Base-by-base conservation (phyloP, 2,888 invertebrate species). In the Frankliniella fusca region DNA sequence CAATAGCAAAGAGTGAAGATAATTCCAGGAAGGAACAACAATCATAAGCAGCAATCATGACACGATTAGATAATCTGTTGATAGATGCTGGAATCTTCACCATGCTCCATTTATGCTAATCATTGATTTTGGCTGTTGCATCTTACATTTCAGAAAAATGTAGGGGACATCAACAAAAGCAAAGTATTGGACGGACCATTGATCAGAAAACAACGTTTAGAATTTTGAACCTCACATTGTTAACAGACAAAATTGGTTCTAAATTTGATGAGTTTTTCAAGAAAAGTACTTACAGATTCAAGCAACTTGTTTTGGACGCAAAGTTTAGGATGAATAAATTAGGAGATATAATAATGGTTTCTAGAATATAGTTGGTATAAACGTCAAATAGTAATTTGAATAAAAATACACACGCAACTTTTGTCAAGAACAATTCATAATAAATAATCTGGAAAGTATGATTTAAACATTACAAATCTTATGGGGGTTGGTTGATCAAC, bases 141-240 rank as follows among this genome's bases (percentile, higher is more conserved):
- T n/a, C n/a, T n/a, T n/a, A n/a, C n/a, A 38, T 38, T 38, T 38
- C 38, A 38, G 38, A 38, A 5, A 38, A 38, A 38, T 38, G 38
- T 38, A 38, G 38, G 38, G 38, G 38, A 38, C 38, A 38, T 38
- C 38, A 3, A 38, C 5, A 5, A 38, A 76, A 76, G 70, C 70
- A 76, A 54, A 76, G 61, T 76, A 76, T 23, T 76, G 70, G 70
- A 76, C 70, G 70, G 70, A 76, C 27, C 61, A 61, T n/a, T 76
- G 70, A 76, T 76, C 27, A 76, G 27, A 76, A 12, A 76, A 76
- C 8, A 9, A 12, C 27, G 27, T 27, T 61, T 61, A 61, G 8
- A 61, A 20, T 76, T 76, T 23, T 23, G 70, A 27, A 76, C 70
- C 70, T 76, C 70, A 76, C 70, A 23, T 76, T 27, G 27, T 76